Conservation (phyloP, 92 coral and sea anemone genomes). For the Bergia sp. region DNA sequence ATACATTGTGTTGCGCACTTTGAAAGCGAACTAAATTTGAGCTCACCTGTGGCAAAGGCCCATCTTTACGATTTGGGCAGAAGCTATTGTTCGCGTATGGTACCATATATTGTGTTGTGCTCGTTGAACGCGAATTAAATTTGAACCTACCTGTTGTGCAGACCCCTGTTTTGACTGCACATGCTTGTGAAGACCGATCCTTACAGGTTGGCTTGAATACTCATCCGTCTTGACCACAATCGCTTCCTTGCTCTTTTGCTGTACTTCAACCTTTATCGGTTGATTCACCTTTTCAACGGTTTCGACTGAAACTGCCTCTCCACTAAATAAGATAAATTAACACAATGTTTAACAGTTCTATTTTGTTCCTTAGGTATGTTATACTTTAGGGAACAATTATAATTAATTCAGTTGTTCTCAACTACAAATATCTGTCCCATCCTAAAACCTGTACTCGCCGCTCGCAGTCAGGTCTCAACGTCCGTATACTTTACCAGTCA, state of each 20-base stretch:
- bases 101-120: too few relatives aligned
- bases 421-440: not conserved
- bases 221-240: not conserved
- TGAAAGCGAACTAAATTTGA: too few relatives aligned
- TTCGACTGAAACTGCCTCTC: constrained; percentile 28
- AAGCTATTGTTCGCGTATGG: too few relatives aligned
- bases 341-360: not conserved
- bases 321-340: not conserved
- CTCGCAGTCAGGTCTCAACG: too few relatives aligned
- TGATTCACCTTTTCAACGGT: not conserved
- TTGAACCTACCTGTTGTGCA: constrained; percentile 17
- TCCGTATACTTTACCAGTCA: too few relatives aligned
- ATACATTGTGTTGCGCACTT: too few relatives aligned
- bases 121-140: not conserved
- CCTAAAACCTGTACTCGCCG: too few relatives aligned
- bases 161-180: not conserved
- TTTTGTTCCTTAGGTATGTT: not conserved
- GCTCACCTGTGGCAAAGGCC: too few relatives aligned
- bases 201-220: not conserved
- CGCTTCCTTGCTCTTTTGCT: constrained; percentile 7
- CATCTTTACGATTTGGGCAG: too few relatives aligned
- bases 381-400: too few relatives aligned
- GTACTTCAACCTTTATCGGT: constrained; percentile 26
- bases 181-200: constrained; percentile 5
- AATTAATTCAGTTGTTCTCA: too few relatives aligned